phyloP scores from a whole-genome alignment of 2,888 invertebrate species.

The Pseudolycoriella hygida region DNA sequence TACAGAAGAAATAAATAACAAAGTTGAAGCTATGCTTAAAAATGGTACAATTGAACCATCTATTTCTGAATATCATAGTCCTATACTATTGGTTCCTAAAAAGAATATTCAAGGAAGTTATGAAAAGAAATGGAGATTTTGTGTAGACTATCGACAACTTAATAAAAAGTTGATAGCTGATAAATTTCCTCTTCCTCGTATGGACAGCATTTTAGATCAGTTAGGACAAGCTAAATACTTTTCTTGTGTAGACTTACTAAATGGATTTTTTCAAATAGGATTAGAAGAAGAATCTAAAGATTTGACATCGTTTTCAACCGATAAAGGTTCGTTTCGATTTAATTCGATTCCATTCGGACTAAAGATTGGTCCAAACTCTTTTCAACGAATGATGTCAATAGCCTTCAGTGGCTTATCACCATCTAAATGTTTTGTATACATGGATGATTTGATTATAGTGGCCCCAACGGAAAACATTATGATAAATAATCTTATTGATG shows the following conservation, averaged over 20 bases:
- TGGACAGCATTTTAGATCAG: slow-evolving; percentile 9
- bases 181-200: slow-evolving; percentile 7
- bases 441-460: slow-evolving; percentile 13
- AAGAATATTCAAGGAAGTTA: slow-evolving; percentile 6
- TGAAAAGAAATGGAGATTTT: slow-evolving; percentile 8
- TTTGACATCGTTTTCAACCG: neutral
- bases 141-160: neutral
- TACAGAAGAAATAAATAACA: neutral
- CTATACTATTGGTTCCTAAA: slow-evolving; percentile 14
- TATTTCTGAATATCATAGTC: slow-evolving; percentile 12
- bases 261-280: slow-evolving; percentile 1
- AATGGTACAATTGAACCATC: slow-evolving; percentile 12
- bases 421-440: slow-evolving; percentile 12
- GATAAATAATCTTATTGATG: slow-evolving; percentile 8
- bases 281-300: neutral
- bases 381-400: slow-evolving; percentile 15
- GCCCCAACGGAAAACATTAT: slow-evolving; percentile 10
- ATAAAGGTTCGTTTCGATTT: slow-evolving; percentile 12
- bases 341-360: slow-evolving; percentile 15
- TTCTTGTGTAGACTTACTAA: neutral
- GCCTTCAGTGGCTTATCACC: slow-evolving; percentile 13
- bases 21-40: neutral
- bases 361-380: slow-evolving; percentile 12
- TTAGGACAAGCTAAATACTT: slow-evolving; percentile 5
- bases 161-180: slow-evolving; percentile 5